Percentiles rank a stretch among this genome's conserved stretches.
Conservation (phyloP, 2,797 vertebrate species). For the Babyrousa celebensis region DNA sequence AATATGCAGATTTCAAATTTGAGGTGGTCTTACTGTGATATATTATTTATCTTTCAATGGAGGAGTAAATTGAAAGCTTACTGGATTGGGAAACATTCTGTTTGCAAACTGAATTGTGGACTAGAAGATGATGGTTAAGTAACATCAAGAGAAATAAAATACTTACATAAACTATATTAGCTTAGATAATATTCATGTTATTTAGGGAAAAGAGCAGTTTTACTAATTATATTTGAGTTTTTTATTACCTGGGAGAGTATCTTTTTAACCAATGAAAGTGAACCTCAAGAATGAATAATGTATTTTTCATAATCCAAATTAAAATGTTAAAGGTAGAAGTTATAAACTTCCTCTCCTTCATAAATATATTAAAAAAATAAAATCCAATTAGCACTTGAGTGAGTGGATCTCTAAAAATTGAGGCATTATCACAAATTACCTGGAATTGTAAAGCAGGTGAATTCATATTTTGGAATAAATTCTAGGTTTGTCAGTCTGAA, state of each 20-base stretch:
- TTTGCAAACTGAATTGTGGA: neutral
- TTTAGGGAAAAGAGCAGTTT: neutral
- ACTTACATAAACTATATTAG: neutral
- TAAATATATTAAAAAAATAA: neutral
- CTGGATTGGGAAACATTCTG: neutral
- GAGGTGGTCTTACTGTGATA: accelerated
- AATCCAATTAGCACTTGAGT: conserved; percentile 34
- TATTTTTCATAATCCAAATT: conserved; percentile 37
- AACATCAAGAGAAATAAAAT: neutral
- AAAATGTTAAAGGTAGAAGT: conserved; percentile 26
- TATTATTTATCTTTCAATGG: neutral
- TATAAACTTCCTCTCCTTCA: neutral
- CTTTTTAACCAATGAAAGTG: neutral
- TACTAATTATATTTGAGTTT: neutral
- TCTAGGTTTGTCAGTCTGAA: neutral
- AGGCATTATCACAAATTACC: neutral
- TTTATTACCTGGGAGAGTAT: neutral
- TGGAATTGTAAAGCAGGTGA: neutral
- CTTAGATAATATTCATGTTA: neutral
- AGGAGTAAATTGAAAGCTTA: neutral
- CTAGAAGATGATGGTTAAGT: neutral
- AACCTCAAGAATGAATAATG: neutral
- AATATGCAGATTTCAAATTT: neutral
- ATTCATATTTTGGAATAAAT: conserved; percentile 57
- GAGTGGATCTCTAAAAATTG: neutral